phyloP scores from a whole-genome alignment of 2,888 invertebrate species.

The Xylocampa areola region DNA sequence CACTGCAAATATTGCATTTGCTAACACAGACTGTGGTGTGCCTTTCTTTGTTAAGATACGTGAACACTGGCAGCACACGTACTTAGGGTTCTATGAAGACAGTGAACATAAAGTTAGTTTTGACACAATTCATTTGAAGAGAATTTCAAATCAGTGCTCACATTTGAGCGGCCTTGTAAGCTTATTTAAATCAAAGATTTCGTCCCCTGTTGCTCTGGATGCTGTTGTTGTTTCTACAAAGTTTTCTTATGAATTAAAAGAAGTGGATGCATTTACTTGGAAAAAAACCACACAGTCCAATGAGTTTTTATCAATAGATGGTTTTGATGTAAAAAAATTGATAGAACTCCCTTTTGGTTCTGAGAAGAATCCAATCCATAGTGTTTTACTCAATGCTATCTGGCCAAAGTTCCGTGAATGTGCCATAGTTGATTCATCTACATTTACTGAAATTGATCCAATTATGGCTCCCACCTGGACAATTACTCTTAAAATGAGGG shows the following conservation, averaged over 20 bases:
- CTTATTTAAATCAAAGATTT: slow-evolving; percentile 96
- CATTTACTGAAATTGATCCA: slow-evolving; percentile 96
- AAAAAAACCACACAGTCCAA: slow-evolving; percentile 85
- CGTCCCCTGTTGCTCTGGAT: slow-evolving; percentile 90
- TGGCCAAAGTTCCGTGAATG: slow-evolving; percentile 97
- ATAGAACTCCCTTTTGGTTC: slow-evolving; percentile 95
- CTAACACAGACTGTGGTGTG: slow-evolving; percentile 94
- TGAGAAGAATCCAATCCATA: slow-evolving; percentile 94
- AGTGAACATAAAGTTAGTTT: slow-evolving; percentile 94
- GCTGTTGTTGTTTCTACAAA: slow-evolving; percentile 93
- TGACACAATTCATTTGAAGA: slow-evolving; percentile 96
- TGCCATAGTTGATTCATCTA: slow-evolving; percentile 95
- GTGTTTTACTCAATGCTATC: slow-evolving; percentile 93
- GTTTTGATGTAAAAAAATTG: slow-evolving; percentile 84
- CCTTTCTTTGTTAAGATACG: slow-evolving; percentile 97
- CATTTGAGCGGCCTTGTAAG: slow-evolving; percentile 95
- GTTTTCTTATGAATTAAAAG: slow-evolving; percentile 92
- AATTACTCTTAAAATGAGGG: slow-evolving; percentile 91
- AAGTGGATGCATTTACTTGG: slow-evolving; percentile 91
- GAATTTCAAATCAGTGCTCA: slow-evolving; percentile 94
- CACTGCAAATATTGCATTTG: slow-evolving; percentile 94
- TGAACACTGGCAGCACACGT: slow-evolving; percentile 94
- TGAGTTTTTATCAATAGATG: slow-evolving; percentile 86
- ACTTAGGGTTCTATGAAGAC: slow-evolving; percentile 94
- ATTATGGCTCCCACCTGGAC: slow-evolving; percentile 94